Evolutionary conservation across 2,797 vertebrate genomes (phyloP), one percentile per base, ranked within the genome.

Genomic region (Gobionotothen gibberifrons): DNA sequence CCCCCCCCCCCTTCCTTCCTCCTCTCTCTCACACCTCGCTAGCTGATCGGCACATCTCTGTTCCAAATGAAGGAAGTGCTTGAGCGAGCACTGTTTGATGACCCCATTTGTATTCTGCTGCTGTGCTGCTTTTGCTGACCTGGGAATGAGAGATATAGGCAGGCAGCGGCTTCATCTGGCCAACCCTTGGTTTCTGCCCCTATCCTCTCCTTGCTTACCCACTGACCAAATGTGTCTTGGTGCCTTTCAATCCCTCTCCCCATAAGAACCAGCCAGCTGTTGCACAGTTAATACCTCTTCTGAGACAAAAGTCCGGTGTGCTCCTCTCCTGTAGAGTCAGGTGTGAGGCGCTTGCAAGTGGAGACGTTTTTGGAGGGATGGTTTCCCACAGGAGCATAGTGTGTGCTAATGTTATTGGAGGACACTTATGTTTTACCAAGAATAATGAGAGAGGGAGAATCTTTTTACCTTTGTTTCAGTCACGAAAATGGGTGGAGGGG

Each of bases 41-140:
- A 58, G 80, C 80, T 74, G 73, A 83, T 71, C 47, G 63, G 72
- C 84, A 79, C 82, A 76, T 86, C 74, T 86, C 74, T 61, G 58
- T 65, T 82, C 77, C 79, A 85, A 88, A 91, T 82, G 76, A 87
- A 78, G 77, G 75, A 66, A 90, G 77, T 7, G 71, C 47, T 81
- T 72, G 73, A 89, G 77, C 66, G 0, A 46, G 71, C 56, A 78
- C 51, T 17, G 70, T 93, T 89, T 91, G 89, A 93, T 93, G 85
- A 82, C 58, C 86, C 84, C 66, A 92, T 94, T 92, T 92, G 85
- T 92, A 94, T 93, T 92, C 90, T 76, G 79, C 81, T 64, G 72
- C 72, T 46, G 76, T 70, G 80, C 81, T 49, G 79, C 84, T 78
- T 85, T 81, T 79, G 58, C 82, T 89, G 91, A 92, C 86, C 93